Evolutionary conservation across 1,140 invertebrate species (phyloP), one percentile per base, ranked within the genome.

Genomic region (Brachionus calyciflorus): DNA sequence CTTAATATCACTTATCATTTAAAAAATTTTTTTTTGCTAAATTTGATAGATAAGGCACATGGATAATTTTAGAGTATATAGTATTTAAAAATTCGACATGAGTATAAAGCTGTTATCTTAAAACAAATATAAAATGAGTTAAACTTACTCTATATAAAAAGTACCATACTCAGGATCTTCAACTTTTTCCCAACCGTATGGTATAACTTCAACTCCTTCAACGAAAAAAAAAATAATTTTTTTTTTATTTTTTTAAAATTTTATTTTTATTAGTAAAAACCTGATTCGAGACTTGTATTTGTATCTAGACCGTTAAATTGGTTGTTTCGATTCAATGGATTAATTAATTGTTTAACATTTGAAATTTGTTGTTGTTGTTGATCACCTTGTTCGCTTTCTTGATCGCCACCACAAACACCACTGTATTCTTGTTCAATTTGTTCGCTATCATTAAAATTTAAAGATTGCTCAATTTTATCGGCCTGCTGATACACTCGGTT

Each of bases 151-250:
- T 68, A 99, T 98, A 85, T 96, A 99, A 82, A 98, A 99, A 48
- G 93, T 96, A 14, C 96, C 96, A 85, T 98, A 98, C 81, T 95
- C 89, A 44, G 94, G 93, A 86, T 98, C 96, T 79, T 96, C 93
- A 30, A 98, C 97, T 86, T 93, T 91, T 83, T 98, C 96, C 96
- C 96, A 99, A 17, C 96, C 96, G 84, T 93, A 96, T 0, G 96
- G 96, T 77, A 99, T 86, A 83, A 96, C 94, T 84, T 81, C 70
- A 81, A 81, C 44, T 80, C 69, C 69, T 73, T 17, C 5, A 37
- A 46, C 41, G 21, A 17, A 60, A 37, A 60, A 60, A 40, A 19
- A 19, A 40, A 37, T 30, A 12, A 17, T 37, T 12, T 1, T 37
- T 37, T 5, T 5, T 9, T 5, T 7, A 17, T 46, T 14, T 3